Percentiles rank a stretch among this genome's conserved stretches.
Conservation (phyloP, 1,140 invertebrate species). For the Eriocheir sinensis region DNA sequence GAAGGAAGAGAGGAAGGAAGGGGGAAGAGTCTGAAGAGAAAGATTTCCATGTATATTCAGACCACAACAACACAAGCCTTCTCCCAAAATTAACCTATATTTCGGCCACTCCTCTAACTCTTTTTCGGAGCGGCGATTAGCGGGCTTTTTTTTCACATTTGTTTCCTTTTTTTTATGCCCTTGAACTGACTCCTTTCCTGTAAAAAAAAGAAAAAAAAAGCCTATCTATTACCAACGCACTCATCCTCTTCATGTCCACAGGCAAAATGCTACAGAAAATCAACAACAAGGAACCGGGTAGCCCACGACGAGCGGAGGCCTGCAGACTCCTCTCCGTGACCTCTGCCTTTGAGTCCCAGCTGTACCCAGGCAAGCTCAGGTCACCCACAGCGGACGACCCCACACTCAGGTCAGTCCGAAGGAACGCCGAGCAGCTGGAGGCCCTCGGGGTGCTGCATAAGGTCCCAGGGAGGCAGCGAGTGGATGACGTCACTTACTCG, state of each 20-base stretch:
- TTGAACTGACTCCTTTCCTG: too few species aligned
- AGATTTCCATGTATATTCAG: too few species aligned
- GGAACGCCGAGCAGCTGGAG: neutral
- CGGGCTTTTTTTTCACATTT: too few species aligned
- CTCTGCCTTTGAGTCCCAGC: neutral
- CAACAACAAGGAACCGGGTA: neutral
- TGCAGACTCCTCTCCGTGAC: neutral
- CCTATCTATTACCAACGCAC: too few species aligned
- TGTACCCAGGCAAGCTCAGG: neutral
- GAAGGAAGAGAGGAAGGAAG: too few species aligned
- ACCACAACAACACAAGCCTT: too few species aligned
- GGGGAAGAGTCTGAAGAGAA: too few species aligned
- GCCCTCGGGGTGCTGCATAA: constrained; percentile 20
- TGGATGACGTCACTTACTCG: constrained; percentile 28
- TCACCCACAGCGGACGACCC: neutral
- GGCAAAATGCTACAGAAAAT: neutral
- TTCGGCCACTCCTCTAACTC: too few species aligned
- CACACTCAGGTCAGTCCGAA: neutral
- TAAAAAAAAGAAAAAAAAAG: too few species aligned
- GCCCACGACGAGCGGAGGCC: neutral
- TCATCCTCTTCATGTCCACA: neutral
- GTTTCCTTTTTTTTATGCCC: too few species aligned
- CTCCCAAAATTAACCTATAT: too few species aligned
- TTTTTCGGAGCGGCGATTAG: too few species aligned
- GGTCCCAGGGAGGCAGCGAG: constrained; percentile 34